phyloP scores from a whole-genome alignment of 2,797 vertebrate species.

The Chloroceryle amazona region DNA sequence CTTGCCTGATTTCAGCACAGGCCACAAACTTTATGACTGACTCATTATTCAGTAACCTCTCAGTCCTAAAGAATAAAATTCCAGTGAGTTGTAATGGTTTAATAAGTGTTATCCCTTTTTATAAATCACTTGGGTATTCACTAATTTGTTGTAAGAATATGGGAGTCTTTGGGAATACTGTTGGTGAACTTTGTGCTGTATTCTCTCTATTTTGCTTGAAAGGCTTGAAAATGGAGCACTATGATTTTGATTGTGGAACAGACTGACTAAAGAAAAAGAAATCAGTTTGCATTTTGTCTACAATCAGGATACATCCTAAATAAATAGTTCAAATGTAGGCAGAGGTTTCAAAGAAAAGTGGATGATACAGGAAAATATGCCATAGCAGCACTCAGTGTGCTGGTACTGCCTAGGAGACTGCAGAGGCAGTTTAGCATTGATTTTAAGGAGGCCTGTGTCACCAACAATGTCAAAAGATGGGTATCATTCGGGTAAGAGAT shows the following conservation, averaged over 20 bases:
- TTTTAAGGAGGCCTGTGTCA: background rate
- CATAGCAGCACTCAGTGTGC: background rate
- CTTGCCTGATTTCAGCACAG: slow-evolving; percentile 59
- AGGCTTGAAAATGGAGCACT: background rate
- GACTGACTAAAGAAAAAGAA: background rate
- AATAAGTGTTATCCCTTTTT: background rate
- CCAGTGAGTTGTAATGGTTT: background rate
- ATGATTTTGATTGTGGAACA: background rate
- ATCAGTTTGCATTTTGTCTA: background rate
- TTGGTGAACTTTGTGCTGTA: background rate
- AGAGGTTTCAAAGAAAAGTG: background rate
- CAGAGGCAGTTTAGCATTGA: background rate
- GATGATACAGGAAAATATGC: background rate
- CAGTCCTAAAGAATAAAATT: slow-evolving; percentile 23
- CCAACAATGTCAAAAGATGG: background rate
- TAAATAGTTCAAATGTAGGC: background rate
- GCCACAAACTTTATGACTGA: slow-evolving; percentile 59
- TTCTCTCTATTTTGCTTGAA: background rate
- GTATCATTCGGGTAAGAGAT: background rate
- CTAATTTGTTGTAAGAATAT: slow-evolving; percentile 1
- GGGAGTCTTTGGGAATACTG: background rate
- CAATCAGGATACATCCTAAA: background rate
- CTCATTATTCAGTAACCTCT: slow-evolving; percentile 53
- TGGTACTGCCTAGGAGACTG: background rate
- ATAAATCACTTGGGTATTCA: background rate